A percentile compares a stretch with the other conserved stretches of the same genome.
Evolutionary conservation across 2,888 invertebrate species (phyloP).

Genomic region (Leucozona laternaria): DNA sequence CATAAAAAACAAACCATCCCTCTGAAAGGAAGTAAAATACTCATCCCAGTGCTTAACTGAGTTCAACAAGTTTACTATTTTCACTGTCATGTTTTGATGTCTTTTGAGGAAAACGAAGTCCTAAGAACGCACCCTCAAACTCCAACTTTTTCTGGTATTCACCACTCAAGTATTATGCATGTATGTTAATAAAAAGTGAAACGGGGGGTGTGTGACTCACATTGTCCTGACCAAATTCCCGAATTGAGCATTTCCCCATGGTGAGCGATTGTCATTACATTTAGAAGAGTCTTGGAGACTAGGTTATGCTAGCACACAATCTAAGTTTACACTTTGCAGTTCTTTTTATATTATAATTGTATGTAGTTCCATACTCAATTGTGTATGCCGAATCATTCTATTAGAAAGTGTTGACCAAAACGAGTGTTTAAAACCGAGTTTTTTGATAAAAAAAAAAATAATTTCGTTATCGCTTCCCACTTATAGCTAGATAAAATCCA

Average conservation of each 20-base stretch:
- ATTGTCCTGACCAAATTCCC: slow-evolving; percentile 22
- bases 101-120: slow-evolving; percentile 33
- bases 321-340: slow-evolving; percentile 46
- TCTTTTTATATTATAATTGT: not conserved
- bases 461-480: slow-evolving; percentile 36
- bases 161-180: not conserved
- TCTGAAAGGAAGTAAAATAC: slow-evolving; percentile 14
- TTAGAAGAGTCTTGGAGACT: slow-evolving; percentile 18
- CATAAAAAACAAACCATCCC: slow-evolving; percentile 47
- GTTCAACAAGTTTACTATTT: slow-evolving; percentile 29
- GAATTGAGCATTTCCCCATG: slow-evolving; percentile 44
- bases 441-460: slow-evolving; percentile 35
- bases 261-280: slow-evolving; percentile 21
- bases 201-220: slow-evolving; percentile 14
- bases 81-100: slow-evolving; percentile 50
- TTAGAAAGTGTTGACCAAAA: not conserved
- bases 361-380: not conserved
- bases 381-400: not conserved
- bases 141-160: slow-evolving; percentile 23
- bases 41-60: not conserved
- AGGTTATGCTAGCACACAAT: not conserved
- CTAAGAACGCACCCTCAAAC: slow-evolving; percentile 52
- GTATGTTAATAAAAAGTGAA: not conserved
- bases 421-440: slow-evolving; percentile 30
- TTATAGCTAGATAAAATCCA: not conserved